These are phyloP conservation scores for Acestrorhynchus altus DNA, from an alignment of 2,797 vertebrate genomes.

Conservation along the genomic window DNA sequence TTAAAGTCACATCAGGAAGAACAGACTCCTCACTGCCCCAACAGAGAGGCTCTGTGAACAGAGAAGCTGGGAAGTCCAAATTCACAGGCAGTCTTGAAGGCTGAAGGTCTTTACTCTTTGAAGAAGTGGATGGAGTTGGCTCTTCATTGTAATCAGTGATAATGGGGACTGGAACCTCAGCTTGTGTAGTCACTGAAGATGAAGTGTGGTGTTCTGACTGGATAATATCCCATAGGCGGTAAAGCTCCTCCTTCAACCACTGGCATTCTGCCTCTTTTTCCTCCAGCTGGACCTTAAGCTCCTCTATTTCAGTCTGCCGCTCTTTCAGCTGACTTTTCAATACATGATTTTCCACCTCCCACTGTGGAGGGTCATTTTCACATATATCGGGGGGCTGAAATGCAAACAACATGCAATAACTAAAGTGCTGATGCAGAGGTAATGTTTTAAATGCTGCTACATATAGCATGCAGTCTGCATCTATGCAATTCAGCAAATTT, in stretches of 20 bases:
- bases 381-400: conserved; percentile 17
- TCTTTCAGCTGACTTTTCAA: conserved; percentile 23
- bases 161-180: neutral
- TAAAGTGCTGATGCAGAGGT: neutral
- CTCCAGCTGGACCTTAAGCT: conserved; percentile 37
- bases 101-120: neutral
- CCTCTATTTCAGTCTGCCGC: conserved; percentile 42
- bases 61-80: neutral
- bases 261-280: conserved; percentile 38
- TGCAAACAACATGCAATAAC: conserved; percentile 24
- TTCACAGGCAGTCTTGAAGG: neutral
- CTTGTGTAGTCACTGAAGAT: neutral
- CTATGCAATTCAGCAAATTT: neutral
- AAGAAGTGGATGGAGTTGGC: neutral
- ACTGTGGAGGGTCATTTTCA: conserved; percentile 21
- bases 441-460: conserved; percentile 3
- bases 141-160: neutral
- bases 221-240: neutral
- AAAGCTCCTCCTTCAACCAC: conserved; percentile 5
- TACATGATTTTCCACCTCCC: conserved; percentile 3
- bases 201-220: neutral
- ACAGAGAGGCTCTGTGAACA: neutral
- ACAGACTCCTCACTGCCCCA: neutral
- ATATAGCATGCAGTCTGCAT: conserved; percentile 21
- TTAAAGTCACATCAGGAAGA: conserved; percentile 2